Evolutionary conservation across 1,140 invertebrate genomes (phyloP).

Genomic region (Drosophila nannoptera): DNA sequence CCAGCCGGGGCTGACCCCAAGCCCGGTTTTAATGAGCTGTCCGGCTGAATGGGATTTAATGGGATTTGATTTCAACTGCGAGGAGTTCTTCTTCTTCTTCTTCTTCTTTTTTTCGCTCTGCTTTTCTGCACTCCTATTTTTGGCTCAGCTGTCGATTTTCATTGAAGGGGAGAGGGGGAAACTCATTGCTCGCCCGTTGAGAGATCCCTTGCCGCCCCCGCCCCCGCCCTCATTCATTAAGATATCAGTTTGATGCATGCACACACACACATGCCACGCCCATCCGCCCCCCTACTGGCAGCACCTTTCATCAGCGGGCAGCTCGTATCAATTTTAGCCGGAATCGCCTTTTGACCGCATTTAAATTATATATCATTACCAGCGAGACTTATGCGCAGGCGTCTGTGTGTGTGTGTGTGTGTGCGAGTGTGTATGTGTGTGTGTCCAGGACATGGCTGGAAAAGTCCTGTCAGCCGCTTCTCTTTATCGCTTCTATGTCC

Average conservation of each 20-base stretch:
- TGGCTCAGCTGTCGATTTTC: slow-evolving; percentile 1
- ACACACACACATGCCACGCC: slow-evolving; percentile 26
- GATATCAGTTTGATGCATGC: slow-evolving; percentile 66
- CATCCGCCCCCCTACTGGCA: neutral
- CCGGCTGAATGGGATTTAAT: slow-evolving; percentile 57
- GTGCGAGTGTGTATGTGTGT: slow-evolving; percentile 15
- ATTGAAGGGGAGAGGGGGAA: neutral
- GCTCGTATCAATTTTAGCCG: slow-evolving; percentile 47
- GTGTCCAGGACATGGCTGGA: slow-evolving; percentile 43
- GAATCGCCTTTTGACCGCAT: slow-evolving; percentile 38
- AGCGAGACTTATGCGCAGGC: slow-evolving; percentile 20
- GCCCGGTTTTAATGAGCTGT: slow-evolving; percentile 58
- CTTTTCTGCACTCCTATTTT: neutral
- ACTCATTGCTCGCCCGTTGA: neutral
- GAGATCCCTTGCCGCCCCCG: neutral
- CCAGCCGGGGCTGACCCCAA: slow-evolving; percentile 12
- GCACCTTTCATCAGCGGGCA: neutral
- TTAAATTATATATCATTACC: slow-evolving; percentile 57
- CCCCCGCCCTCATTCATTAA: slow-evolving; percentile 30
- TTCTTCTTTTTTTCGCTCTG: neutral
- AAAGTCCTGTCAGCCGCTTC: slow-evolving; percentile 27
- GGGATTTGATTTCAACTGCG: slow-evolving; percentile 2
- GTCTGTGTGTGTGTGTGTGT: slow-evolving; percentile 1
- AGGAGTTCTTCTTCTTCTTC: neutral
- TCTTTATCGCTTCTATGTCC: neutral